Percentiles rank a stretch among this genome's conserved stretches.
phyloP scores from a whole-genome alignment of 2,797 vertebrate species.

The Danio tinwini region DNA sequence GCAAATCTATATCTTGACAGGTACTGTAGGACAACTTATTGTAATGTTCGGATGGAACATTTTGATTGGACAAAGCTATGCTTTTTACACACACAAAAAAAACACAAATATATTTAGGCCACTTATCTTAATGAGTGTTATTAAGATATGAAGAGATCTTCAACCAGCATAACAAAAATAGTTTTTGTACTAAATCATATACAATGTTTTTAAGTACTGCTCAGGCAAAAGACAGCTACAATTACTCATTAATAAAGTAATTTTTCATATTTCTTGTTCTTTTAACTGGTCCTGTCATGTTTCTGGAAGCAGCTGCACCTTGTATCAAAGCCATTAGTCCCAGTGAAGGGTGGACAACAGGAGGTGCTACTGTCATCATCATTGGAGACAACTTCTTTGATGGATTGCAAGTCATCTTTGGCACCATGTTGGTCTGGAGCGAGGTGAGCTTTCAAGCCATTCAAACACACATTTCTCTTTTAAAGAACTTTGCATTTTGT shows the following conservation, averaged over 20 bases:
- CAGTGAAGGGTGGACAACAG: slow-evolving; percentile 98
- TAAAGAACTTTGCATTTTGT: not conserved
- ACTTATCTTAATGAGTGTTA: no score
- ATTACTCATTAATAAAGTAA: not conserved
- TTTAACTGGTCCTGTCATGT: not conserved
- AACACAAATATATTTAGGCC: no score
- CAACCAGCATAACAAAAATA: no score
- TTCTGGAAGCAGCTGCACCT: slow-evolving; percentile 89
- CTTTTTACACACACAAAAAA: no score
- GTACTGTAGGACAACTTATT: no score
- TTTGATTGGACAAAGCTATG: no score
- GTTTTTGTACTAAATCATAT: no score
- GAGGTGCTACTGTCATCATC: slow-evolving; percentile 98
- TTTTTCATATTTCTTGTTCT: not conserved
- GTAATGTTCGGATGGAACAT: no score
- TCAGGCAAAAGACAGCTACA: not conserved
- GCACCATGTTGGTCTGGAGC: slow-evolving; percentile 99
- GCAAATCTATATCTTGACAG: no score
- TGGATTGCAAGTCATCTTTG: slow-evolving; percentile 99
- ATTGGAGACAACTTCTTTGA: slow-evolving; percentile 99
- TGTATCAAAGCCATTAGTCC: slow-evolving; percentile 99
- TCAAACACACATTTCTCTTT: not conserved
- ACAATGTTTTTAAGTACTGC: not conserved
- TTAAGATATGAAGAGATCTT: no score
- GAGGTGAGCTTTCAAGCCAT: slow-evolving; percentile 84